phyloP scores from a whole-genome alignment of 2,888 invertebrate genomes.

The Epinotia bilunana region DNA sequence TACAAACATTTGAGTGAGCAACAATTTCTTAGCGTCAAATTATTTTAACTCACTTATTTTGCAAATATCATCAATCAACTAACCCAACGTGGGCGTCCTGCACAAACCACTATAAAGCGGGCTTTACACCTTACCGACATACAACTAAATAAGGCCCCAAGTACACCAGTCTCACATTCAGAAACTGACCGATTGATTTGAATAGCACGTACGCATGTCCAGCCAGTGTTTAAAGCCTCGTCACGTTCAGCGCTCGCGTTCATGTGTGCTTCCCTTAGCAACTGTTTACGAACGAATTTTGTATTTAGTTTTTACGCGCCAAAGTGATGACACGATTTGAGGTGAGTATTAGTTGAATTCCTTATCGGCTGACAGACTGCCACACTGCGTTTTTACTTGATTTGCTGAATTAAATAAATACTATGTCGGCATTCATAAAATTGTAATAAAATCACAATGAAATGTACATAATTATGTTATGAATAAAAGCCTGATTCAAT shows the following conservation, averaged over 20 bases:
- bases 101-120: background rate
- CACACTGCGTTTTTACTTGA: background rate
- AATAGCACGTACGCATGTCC: slow-evolving; percentile 28
- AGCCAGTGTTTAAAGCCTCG: slow-evolving; percentile 22
- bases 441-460: no score
- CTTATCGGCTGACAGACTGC: background rate
- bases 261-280: slow-evolving; percentile 25
- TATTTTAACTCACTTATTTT: no score
- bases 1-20: no score
- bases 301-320: slow-evolving; percentile 20
- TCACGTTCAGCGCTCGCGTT: slow-evolving; percentile 38
- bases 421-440: no score
- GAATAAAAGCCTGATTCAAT: no score
- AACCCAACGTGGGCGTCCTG: slow-evolving; percentile 1
- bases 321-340: slow-evolving; percentile 10
- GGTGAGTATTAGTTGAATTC: background rate
- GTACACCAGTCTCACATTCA: slow-evolving; percentile 11
- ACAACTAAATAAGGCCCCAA: background rate
- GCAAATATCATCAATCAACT: background rate
- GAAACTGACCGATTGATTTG: slow-evolving; percentile 17
- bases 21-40: no score
- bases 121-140: background rate
- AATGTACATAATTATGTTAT: no score
- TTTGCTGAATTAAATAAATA: no score
- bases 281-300: slow-evolving; percentile 19